Evolutionary conservation across 2,113 vertebrate genomes (phyloP), one percentile per base, ranked within the genome.

Genomic region (Arothron firmamentum): DNA sequence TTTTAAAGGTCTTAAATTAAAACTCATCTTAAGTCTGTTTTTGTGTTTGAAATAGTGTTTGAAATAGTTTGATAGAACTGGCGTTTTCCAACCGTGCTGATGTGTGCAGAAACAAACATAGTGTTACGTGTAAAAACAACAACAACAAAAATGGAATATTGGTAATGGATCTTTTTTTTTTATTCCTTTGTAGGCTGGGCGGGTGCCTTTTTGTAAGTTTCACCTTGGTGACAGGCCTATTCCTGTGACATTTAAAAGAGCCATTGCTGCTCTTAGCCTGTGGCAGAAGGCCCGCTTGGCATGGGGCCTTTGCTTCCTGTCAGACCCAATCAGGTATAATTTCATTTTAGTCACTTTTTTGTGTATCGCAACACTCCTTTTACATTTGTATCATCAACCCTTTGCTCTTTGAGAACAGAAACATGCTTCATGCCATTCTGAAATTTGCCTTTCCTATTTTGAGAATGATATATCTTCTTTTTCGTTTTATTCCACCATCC

Each of bases 161-260:
- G 25, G 34, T 38, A 12, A 38, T 11, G 2, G 2, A 2, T 38
- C 2, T 12, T 48, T 25, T 41, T 51, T 50, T 7, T 17, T 2
- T 38, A 23, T 57, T 42, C 47, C 17, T n/a, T 49, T n/a, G 0
- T 42, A 98, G 97, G 96, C 96, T 59, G 93, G 94, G 71, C 94
- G 88, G 87, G 96, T 99, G 70, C 97, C 97, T 41, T 98, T 99
- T 86, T 99, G 97, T 88, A 98, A 95, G 84, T 99, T 99, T 82
- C 97, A 98, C 62, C 92, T 99, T 20, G 97, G 97, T 5, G 97
- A 99, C 84, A 85, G 97, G 75, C 97, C 97, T 46, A 98, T 99
- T 68, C 95, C 97, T 0, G 94, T 99, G 68, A 99, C 97, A 1
- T 98, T 99, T 85, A 98, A 98, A 87, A 91, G 97, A 65, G 95